Conservation (phyloP, 2,797 vertebrate species). For the Chelon auratus region DNA sequence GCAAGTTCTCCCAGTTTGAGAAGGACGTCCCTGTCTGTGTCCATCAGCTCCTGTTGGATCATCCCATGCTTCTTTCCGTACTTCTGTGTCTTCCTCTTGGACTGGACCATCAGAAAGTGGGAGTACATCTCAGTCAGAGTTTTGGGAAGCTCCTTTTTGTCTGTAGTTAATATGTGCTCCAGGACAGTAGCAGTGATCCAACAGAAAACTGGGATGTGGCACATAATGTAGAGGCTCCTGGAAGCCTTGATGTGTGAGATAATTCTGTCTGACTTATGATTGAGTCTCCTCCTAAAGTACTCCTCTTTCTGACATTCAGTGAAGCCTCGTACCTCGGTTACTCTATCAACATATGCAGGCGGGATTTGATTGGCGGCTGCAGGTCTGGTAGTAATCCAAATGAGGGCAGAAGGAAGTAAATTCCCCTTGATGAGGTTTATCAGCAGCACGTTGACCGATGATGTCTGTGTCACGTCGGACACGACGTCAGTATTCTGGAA, state of each 20-base stretch:
- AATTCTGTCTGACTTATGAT: conserved; percentile 32
- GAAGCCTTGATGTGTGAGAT: conserved; percentile 41
- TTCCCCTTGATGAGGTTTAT: conserved; percentile 36
- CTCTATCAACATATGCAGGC: conserved; percentile 7
- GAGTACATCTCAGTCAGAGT: conserved; percentile 57
- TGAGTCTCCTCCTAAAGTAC: conserved; percentile 58
- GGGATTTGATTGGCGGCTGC: conserved; percentile 6
- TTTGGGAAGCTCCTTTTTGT: conserved; percentile 29
- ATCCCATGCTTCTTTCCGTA: conserved; percentile 7
- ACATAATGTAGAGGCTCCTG: conserved; percentile 59
- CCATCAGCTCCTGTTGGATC: not conserved
- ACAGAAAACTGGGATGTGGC: conserved; percentile 65
- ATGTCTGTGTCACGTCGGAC: conserved; percentile 38
- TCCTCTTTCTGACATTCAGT: conserved; percentile 51
- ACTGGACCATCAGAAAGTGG: conserved; percentile 55
- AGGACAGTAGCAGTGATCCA: conserved; percentile 50
- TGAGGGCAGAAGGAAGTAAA: conserved; percentile 37
- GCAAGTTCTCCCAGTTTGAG: conserved; percentile 45
- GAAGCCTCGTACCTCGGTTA: conserved; percentile 48
- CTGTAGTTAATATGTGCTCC: conserved; percentile 19
- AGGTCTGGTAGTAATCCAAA: conserved; percentile 46
- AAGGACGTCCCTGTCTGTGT: conserved; percentile 20
- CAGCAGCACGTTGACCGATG: conserved; percentile 31
- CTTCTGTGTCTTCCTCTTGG: conserved; percentile 33
- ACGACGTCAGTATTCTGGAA: conserved; percentile 25